These are phyloP conservation scores for Physella acuta DNA, from an alignment of 1,140 invertebrate species.

Conservation along the genomic window DNA sequence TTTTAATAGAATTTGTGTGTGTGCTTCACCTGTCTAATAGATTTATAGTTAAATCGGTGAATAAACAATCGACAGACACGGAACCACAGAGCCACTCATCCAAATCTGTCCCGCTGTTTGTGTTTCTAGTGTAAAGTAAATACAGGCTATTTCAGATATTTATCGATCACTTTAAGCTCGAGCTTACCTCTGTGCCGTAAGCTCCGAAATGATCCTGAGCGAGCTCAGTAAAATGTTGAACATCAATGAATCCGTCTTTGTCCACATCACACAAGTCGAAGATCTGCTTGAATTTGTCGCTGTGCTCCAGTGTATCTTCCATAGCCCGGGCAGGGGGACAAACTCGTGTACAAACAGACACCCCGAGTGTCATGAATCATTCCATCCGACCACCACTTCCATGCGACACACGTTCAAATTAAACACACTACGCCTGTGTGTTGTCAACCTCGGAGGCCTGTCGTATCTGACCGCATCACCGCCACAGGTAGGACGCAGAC, in stretches of 20 bases:
- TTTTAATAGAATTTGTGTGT: too few species aligned
- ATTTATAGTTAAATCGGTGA: too few species aligned
- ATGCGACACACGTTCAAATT: background rate
- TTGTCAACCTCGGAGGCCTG: background rate
- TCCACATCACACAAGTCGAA: slow-evolving; percentile 54
- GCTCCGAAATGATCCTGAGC: slow-evolving; percentile 53
- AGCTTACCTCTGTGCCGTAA: slow-evolving; percentile 38
- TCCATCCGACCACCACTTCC: slow-evolving; percentile 1
- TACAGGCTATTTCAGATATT: too few species aligned
- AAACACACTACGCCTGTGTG: background rate
- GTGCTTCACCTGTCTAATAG: too few species aligned
- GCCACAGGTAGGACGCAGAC: background rate
- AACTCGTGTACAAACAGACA: background rate
- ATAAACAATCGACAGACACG: too few species aligned
- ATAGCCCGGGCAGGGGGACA: slow-evolving; percentile 16
- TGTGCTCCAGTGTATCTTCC: slow-evolving; percentile 37
- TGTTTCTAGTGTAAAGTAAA: too few species aligned
- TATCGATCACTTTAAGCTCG: too few species aligned
- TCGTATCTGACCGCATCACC: background rate
- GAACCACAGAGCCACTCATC: too few species aligned
- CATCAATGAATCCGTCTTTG: slow-evolving; percentile 52
- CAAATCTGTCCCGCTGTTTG: too few species aligned
- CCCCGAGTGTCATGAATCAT: slow-evolving; percentile 6
- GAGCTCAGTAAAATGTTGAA: slow-evolving; percentile 48
- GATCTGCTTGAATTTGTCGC: slow-evolving; percentile 45